A percentile compares a stretch with the other conserved stretches of the same genome.
Conservation (phyloP, 2,797 vertebrate species). For the Ptychobarbus kaznakovi region DNA sequence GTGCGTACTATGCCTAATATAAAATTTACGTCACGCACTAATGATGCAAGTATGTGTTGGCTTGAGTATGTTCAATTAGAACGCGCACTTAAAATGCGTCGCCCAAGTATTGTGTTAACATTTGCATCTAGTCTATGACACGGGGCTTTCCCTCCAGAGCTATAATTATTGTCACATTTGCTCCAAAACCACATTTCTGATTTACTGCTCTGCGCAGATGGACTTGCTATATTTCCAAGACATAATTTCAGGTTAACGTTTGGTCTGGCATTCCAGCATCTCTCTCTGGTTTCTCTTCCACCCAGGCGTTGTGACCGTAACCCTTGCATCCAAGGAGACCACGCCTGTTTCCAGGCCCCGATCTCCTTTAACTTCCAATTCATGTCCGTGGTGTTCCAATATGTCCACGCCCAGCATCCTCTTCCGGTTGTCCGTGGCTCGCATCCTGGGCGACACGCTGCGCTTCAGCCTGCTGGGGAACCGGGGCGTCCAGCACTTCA, state of each 20-base stretch:
- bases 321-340: conserved; percentile 81
- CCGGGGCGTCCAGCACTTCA: conserved; percentile 70
- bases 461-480: conserved; percentile 78
- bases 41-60: not conserved
- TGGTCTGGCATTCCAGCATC: not conserved
- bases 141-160: not conserved
- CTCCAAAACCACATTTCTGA: not conserved
- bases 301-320: conserved; percentile 86
- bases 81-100: not conserved
- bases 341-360: conserved; percentile 77
- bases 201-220: not conserved
- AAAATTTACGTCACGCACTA: not conserved
- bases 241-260: not conserved
- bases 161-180: not conserved
- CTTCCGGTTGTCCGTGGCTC: conserved; percentile 83
- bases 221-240: not conserved
- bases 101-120: not conserved
- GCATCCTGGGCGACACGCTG: conserved; percentile 77
- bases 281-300: not conserved
- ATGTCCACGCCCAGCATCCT: conserved; percentile 78
- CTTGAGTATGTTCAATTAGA: not conserved
- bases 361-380: conserved; percentile 87
- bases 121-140: not conserved
- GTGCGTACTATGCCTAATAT: not conserved
- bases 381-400: conserved; percentile 84